Conservation (phyloP, 2,888 invertebrate species). For the Ectemnius cavifrons region DNA sequence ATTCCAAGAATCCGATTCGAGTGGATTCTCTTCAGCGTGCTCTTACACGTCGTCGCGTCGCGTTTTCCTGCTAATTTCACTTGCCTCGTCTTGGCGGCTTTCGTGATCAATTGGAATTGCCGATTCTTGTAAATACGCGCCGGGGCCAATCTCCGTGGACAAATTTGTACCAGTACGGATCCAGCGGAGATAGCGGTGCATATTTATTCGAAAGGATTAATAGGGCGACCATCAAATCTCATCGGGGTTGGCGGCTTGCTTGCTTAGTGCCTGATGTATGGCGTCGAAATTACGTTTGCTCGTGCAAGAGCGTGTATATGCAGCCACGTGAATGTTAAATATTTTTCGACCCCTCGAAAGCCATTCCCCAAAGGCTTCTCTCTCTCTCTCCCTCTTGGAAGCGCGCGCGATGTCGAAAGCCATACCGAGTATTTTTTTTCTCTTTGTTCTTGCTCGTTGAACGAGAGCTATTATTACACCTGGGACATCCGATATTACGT, state of each 20-base stretch:
- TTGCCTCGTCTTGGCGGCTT: background rate
- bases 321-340: conserved; percentile 17
- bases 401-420: background rate
- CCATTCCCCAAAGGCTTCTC: conserved; percentile 7
- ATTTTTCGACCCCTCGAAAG: conserved; percentile 6
- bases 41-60: background rate
- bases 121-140: conserved; percentile 1
- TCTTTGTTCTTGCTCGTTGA: too few relatives aligned
- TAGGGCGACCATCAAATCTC: conserved; percentile 24
- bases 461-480: background rate
- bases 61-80: background rate
- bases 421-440: too few relatives aligned
- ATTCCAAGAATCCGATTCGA: too few relatives aligned
- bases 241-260: conserved; percentile 18
- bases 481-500: background rate
- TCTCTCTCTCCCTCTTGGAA: background rate
- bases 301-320: background rate
- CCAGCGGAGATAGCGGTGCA: conserved; percentile 11
- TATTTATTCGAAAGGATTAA: conserved; percentile 21
- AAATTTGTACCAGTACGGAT: conserved; percentile 12
- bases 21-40: too few relatives aligned
- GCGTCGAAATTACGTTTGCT: conserved; percentile 27
- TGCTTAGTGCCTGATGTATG: conserved; percentile 16
- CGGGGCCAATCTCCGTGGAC: background rate
- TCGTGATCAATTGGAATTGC: background rate